These are phyloP conservation scores for Tetragnatha versicolor DNA, from an alignment of 1,140 invertebrate genomes.

Conservation along the genomic window DNA sequence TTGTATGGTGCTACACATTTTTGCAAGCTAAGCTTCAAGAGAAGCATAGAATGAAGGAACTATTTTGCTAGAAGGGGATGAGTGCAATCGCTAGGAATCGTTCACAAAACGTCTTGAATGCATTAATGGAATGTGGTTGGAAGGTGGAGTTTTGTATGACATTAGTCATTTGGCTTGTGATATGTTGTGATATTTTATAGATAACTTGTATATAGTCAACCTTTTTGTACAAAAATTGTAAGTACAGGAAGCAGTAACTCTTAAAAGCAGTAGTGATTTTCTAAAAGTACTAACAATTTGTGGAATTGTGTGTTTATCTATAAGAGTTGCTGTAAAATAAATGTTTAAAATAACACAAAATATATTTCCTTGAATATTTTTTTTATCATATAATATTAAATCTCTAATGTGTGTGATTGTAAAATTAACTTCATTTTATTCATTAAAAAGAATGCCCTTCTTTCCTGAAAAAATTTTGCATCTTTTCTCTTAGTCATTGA, in stretches of 20 bases:
- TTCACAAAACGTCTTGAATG: conserved; percentile 47
- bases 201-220: conserved; percentile 39
- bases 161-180: conserved; percentile 53
- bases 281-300: conserved; percentile 9
- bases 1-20: conserved; percentile 55
- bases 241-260: conserved; percentile 7
- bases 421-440: no score
- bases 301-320: neutral
- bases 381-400: no score
- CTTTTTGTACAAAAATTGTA: conserved; percentile 38
- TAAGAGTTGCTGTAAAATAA: neutral
- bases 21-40: conserved; percentile 49
- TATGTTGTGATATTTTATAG: conserved; percentile 56
- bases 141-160: conserved; percentile 19
- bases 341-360: neutral
- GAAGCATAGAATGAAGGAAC: conserved; percentile 48
- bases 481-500: no score
- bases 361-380: no score
- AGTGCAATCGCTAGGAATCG: conserved; percentile 54
- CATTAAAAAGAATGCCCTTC: no score
- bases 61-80: conserved; percentile 53
- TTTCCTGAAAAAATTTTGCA: no score
- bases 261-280: conserved; percentile 16
- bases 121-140: neutral
- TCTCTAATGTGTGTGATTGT: no score